These are phyloP conservation scores for Pteropus alecto DNA, from an alignment of 2,113 vertebrate genomes.

Conservation along the genomic window DNA sequence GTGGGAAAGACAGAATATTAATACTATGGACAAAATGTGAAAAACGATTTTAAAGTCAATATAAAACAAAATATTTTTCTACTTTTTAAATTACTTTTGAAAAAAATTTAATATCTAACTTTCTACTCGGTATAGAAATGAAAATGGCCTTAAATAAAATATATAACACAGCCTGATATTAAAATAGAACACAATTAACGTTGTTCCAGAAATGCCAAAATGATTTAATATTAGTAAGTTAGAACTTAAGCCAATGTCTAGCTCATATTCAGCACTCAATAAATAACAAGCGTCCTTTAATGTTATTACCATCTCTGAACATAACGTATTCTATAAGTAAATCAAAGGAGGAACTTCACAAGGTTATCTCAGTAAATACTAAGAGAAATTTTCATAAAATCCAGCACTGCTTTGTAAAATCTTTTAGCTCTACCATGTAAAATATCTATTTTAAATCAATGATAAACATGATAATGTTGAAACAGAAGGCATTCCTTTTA, in stretches of 20 bases:
- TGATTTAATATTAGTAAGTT: conserved; percentile 21
- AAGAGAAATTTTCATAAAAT: not conserved
- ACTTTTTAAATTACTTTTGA: not conserved
- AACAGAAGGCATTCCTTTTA: not conserved
- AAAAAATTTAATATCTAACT: not conserved
- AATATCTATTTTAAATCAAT: not conserved
- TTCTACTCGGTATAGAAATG: not conserved
- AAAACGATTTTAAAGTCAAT: not conserved
- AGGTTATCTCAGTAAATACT: not conserved
- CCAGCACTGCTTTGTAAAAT: not conserved
- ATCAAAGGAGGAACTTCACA: not conserved
- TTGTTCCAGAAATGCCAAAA: not conserved
- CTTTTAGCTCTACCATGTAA: not conserved
- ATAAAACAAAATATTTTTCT: not conserved
- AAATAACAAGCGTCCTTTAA: not conserved
- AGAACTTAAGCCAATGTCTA: not conserved
- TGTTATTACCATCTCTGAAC: not conserved
- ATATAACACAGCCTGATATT: not conserved
- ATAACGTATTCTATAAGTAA: not conserved
- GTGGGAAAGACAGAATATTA: not conserved
- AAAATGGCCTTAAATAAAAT: conserved; percentile 14
- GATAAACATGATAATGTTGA: not conserved
- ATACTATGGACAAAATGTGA: not conserved
- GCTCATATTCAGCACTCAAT: not conserved
- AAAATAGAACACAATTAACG: conserved; percentile 39